Evolutionary conservation across 2,888 invertebrate species (phyloP), one percentile per base, ranked within the genome.

Genomic region (Watsonalla cultraria): DNA sequence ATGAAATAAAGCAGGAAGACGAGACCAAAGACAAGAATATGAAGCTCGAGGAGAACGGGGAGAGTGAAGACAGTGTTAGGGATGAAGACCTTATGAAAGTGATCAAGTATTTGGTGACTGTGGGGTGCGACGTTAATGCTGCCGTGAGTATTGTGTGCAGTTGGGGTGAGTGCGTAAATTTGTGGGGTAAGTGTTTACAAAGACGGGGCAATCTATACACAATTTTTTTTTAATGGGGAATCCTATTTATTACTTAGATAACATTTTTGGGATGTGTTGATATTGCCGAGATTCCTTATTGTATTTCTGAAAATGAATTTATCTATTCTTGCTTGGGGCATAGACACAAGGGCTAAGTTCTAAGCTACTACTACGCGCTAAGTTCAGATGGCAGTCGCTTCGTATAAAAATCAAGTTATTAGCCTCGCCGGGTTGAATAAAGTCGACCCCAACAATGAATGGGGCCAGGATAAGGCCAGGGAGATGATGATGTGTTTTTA

Each of bases 71-170:
- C 5, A 66, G 53, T 11, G 51, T 62, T 0, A 80, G 67, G 7
- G 80, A 83, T 1, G 84, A 84, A 13, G 80, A 86, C 48, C 62
- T 86, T 2, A 59, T 87, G 53, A 89, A 82, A 62, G 82, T 86
- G 42, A 92, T 94, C 56, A 80, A 90, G 74, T 96, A 96, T 73
- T 92, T 98, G 47, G 91, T 97, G 49, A 94, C 95, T 64, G 94
- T 95, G 52, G 96, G 97, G 0, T 95, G 96, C 48, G 94, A 95
- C 74, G 93, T 96, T 46, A 93, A 94, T 54, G 83, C 95, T 37
- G 95, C 95, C 86, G 95, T 94, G 66, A 86, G 82, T 79, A 42
- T 42, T 11, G 4, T 24, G 24, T 2, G 1, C 4, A 24, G 24
- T 24, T 4, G 24, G 24, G 24, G 24, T 24, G 24, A 24, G 24